Conservation (phyloP, 2,888 invertebrate species). For the Drosophila atripex region DNA sequence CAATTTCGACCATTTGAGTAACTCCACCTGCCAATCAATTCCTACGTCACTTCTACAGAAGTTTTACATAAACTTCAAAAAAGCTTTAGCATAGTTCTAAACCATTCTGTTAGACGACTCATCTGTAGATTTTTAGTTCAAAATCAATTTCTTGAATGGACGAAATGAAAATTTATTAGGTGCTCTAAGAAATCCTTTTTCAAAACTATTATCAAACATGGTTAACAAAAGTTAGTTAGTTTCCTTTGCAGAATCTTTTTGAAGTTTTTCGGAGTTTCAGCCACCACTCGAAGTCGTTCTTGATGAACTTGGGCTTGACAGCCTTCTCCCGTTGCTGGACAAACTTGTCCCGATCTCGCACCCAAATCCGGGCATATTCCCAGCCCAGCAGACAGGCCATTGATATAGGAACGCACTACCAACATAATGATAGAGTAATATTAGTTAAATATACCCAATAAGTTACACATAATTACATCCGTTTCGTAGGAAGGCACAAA, state of each 20-base stretch:
- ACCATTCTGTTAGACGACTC: neutral
- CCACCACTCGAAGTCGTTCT: constrained; percentile 73
- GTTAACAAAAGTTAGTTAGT: no score
- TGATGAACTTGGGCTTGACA: constrained; percentile 53
- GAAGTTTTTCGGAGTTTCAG: constrained; percentile 59
- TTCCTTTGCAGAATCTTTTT: constrained; percentile 53
- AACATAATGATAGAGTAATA: neutral
- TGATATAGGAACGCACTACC: constrained; percentile 44
- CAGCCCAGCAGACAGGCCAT: constrained; percentile 59
- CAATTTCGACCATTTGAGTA: neutral
- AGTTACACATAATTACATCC: constrained; percentile 44
- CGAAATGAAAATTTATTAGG: neutral
- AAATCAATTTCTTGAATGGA: neutral
- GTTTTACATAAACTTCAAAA: no score
- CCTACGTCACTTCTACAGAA: no score
- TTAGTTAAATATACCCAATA: no score
- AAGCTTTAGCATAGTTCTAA: neutral
- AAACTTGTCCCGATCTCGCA: constrained; percentile 58
- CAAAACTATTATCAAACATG: neutral
- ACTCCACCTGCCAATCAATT: no score
- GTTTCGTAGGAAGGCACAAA: constrained; percentile 63
- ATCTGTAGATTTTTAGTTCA: neutral
- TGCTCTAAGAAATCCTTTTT: neutral
- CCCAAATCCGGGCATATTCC: constrained; percentile 72
- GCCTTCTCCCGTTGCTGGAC: constrained; percentile 21